phyloP scores from a whole-genome alignment of 2,113 vertebrate species.

The Cheilinus undulatus region DNA sequence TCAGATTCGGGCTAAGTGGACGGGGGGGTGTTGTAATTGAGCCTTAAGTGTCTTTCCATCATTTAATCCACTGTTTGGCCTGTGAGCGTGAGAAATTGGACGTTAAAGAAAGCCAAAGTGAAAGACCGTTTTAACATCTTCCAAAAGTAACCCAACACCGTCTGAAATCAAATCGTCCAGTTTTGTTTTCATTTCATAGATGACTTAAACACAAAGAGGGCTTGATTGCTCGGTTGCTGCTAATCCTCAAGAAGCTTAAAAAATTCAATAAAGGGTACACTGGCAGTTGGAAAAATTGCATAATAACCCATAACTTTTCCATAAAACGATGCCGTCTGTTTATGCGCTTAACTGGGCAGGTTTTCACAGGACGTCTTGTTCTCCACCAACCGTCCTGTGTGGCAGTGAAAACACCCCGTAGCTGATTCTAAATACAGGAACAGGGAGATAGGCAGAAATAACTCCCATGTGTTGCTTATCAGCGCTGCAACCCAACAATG shows the following conservation, averaged over 20 bases:
- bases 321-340: slow-evolving; percentile 1
- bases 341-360: slow-evolving; percentile 18
- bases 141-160: too few relatives aligned
- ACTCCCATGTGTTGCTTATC: slow-evolving; percentile 66
- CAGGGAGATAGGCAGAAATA: slow-evolving; percentile 37
- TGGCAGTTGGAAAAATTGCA: slow-evolving; percentile 1
- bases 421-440: slow-evolving; percentile 19
- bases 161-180: slow-evolving; percentile 4
- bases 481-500: slow-evolving; percentile 33
- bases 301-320: slow-evolving; percentile 1
- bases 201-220: neutral
- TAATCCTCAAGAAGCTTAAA: slow-evolving; percentile 1
- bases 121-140: too few relatives aligned
- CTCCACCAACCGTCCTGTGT: slow-evolving; percentile 16
- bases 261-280: slow-evolving; percentile 5
- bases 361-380: slow-evolving; percentile 12
- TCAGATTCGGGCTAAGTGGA: too few relatives aligned
- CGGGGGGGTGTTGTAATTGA: too few relatives aligned
- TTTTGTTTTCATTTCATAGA: slow-evolving; percentile 25
- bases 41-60: too few relatives aligned
- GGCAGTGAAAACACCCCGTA: slow-evolving; percentile 29
- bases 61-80: too few relatives aligned
- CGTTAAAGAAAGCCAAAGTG: too few relatives aligned
- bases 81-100: neutral
- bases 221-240: slow-evolving; percentile 1